These are phyloP conservation scores for Auanema freiburgensis DNA, from an alignment of 2,888 invertebrate genomes.

Conservation along the genomic window DNA sequence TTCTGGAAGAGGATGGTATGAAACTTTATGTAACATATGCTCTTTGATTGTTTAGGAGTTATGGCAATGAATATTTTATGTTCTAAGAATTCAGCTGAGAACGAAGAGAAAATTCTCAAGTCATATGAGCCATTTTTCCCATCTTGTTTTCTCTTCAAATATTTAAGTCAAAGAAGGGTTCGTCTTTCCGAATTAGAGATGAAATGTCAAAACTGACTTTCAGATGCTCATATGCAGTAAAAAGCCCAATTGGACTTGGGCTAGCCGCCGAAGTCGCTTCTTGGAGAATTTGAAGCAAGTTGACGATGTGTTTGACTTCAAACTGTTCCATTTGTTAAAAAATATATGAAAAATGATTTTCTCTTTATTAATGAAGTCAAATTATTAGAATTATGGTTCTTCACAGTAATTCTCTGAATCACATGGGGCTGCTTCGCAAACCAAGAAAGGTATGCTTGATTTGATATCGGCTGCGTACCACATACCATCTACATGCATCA, in stretches of 20 bases:
- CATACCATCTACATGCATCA: too few species aligned
- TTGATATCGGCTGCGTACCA: too few species aligned
- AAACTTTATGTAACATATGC: neutral
- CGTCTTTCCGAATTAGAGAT: constrained; percentile 2
- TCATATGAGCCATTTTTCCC: constrained; percentile 24
- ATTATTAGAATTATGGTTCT: too few species aligned
- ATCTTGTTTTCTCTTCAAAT: constrained; percentile 30
- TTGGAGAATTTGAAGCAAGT: constrained; percentile 21
- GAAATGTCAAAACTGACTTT: constrained; percentile 7
- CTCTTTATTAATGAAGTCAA: too few species aligned
- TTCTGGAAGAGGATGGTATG: constrained; percentile 8
- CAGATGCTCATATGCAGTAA: constrained; percentile 39
- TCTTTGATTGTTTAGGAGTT: constrained; percentile 4
- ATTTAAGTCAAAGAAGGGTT: constrained; percentile 25
- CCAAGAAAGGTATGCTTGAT: too few species aligned
- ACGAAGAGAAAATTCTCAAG: constrained; percentile 17
- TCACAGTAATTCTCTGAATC: too few species aligned
- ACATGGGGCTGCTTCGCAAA: too few species aligned
- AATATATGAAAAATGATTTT: neutral
- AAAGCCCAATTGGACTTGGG: constrained; percentile 34
- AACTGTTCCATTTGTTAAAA: constrained; percentile 15
- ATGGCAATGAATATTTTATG: constrained; percentile 22
- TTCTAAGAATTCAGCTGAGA: constrained; percentile 4
- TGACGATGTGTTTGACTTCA: constrained; percentile 37
- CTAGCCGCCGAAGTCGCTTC: constrained; percentile 23